Conservation (phyloP, 2,888 invertebrate species). For the Chymomyza fuscimana region DNA sequence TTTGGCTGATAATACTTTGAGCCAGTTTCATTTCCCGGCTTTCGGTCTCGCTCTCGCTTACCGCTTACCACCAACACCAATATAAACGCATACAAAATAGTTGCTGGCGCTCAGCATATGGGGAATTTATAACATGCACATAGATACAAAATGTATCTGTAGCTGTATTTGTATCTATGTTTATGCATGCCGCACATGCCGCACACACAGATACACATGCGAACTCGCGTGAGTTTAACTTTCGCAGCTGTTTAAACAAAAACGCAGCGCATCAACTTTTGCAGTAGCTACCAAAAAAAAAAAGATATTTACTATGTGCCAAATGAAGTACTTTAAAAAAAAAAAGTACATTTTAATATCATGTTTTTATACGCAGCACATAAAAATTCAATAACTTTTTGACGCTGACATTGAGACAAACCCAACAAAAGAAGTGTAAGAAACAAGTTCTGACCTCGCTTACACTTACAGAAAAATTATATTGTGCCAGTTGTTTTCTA, state of each 20-base stretch:
- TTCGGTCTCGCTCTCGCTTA: slow-evolving; percentile 29
- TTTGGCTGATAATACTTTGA: slow-evolving; percentile 53
- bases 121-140: slow-evolving; percentile 54
- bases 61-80: background rate
- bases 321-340: background rate
- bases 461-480: slow-evolving; percentile 45
- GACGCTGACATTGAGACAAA: slow-evolving; percentile 53
- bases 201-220: background rate
- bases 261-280: slow-evolving; percentile 7
- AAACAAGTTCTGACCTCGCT: background rate
- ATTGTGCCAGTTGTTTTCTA: slow-evolving; percentile 19
- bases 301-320: background rate
- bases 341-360: background rate
- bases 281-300: background rate
- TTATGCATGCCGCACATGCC: slow-evolving; percentile 48
- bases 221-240: background rate
- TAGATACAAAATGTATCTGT: background rate
- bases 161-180: slow-evolving; percentile 47
- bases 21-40: slow-evolving; percentile 40
- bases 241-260: slow-evolving; percentile 67
- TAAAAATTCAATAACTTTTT: slow-evolving; percentile 69
- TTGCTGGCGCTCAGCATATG: slow-evolving; percentile 53
- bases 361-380: slow-evolving; percentile 6
- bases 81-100: background rate
- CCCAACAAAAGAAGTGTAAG: too few relatives aligned